These are phyloP conservation scores for Acromyrmex echinatior DNA, from an alignment of 1,140 invertebrate species.

Conservation along the genomic window DNA sequence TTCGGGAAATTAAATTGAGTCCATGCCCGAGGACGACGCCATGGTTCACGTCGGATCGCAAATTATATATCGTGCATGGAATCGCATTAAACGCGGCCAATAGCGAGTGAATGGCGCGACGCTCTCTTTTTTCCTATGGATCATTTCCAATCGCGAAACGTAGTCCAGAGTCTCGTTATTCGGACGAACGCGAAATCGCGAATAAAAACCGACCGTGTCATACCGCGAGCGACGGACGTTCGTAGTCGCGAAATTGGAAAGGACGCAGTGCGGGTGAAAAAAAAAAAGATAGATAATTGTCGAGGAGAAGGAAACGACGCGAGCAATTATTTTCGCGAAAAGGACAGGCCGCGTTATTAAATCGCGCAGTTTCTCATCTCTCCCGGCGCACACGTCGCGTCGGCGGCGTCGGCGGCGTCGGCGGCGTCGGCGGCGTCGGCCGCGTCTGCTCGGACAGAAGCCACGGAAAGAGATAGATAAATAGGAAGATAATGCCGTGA, in stretches of 20 bases:
- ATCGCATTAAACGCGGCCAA: constrained; percentile 55
- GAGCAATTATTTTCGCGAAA: constrained; percentile 71
- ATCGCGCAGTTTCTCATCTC: constrained; percentile 70
- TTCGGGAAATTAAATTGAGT: constrained; percentile 35
- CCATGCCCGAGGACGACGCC: constrained; percentile 6
- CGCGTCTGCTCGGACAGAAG: constrained; percentile 4
- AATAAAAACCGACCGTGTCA: constrained; percentile 48
- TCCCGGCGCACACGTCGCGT: constrained; percentile 20
- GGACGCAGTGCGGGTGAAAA: background rate
- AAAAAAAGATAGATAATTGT: constrained; percentile 53
- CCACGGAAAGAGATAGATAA: constrained; percentile 58
- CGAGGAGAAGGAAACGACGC: constrained; percentile 28
- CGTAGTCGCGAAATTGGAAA: constrained; percentile 44
- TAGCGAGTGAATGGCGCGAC: constrained; percentile 3
- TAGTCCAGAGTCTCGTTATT: constrained; percentile 38
- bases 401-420: constrained; percentile 8
- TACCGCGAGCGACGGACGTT: background rate
- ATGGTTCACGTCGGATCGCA: constrained; percentile 28
- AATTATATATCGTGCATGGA: constrained; percentile 50
- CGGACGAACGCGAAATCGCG: constrained; percentile 48
- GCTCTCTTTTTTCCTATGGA: constrained; percentile 28
- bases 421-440: constrained; percentile 4
- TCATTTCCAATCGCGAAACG: constrained; percentile 61
- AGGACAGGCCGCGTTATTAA: constrained; percentile 66
- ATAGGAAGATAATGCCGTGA: constrained; percentile 66